Evolutionary conservation across 1,140 invertebrate genomes (phyloP), one percentile per base, ranked within the genome.

Genomic region (Trachymyrmex septentrionalis): DNA sequence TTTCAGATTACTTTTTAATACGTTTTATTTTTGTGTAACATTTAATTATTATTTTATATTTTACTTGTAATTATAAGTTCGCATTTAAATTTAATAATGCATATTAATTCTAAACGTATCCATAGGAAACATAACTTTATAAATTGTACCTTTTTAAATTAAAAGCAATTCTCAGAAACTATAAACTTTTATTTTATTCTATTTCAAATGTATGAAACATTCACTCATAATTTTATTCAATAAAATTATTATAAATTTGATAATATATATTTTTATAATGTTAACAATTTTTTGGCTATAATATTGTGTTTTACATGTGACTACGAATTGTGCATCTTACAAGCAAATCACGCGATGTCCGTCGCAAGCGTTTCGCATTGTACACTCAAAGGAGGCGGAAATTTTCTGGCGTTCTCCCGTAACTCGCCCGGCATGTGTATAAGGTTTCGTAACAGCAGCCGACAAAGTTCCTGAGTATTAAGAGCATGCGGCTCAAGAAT

Each of bases 391-490:
- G 69, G n/a, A 19, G 38, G 14, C n/a, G 69, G 57, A 84, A 57
- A 73, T 84, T 84, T 84, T 73, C 67, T 44, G 14, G 38, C 10
- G 55, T 69, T 61, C 34, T 59, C 53, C 44, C 67, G 21, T 69
- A 84, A 73, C 80, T 82, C 80, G 80, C 67, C 55, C n/a, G 69
- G 80, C 38, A 84, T 84, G 80, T 81, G 78, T 75, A 73, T 75
- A 73, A 73, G 69, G 69, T 84, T 84, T 84, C 80, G 55, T 75
- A 84, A 75, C 69, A 61, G 57, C 24, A 75, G 27, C 67, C 53
- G 80, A 73, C 69, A 75, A 84, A 84, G 80, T 84, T 84, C 53
- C 80, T 71, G 38, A 38, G 80, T 84, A 84, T 84, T 84, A 75
- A 73, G 80, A 75, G 69, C n/a, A 84, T 44, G 80, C 69, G 24